phyloP scores from a whole-genome alignment of 2,888 invertebrate genomes.

The Anaspis maculata region DNA sequence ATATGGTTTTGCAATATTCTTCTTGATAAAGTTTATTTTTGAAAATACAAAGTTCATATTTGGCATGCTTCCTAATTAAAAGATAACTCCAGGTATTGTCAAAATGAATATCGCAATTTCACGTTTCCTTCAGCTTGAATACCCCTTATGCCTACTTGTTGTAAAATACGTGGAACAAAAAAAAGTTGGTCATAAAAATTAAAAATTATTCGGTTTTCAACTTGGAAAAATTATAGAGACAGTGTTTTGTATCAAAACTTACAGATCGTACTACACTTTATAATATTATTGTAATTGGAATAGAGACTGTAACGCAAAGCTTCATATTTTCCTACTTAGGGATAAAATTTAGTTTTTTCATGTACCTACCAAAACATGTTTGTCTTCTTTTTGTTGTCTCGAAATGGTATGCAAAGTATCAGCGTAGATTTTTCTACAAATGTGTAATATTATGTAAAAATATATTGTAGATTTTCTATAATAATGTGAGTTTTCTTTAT shows the following conservation, averaged over 20 bases:
- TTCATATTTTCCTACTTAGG: constrained; percentile 23
- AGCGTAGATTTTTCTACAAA: constrained; percentile 25
- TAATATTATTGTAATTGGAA: neutral
- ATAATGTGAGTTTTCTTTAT: constrained; percentile 40
- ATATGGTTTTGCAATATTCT: too few relatives aligned
- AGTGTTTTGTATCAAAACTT: constrained; percentile 33
- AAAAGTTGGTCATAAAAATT: too few relatives aligned
- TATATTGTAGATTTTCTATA: constrained; percentile 39
- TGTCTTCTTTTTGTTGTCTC: constrained; percentile 15
- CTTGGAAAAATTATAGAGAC: too few relatives aligned
- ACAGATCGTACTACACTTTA: neutral
- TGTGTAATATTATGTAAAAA: constrained; percentile 19
- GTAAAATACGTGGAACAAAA: too few relatives aligned
- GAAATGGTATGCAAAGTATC: constrained; percentile 17
- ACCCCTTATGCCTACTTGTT: too few relatives aligned
- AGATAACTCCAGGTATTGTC: too few relatives aligned
- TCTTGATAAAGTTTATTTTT: too few relatives aligned
- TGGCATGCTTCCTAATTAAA: too few relatives aligned
- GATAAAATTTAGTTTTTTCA: constrained; percentile 11
- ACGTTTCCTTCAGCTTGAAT: too few relatives aligned
- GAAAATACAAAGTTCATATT: too few relatives aligned
- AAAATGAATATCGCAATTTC: too few relatives aligned
- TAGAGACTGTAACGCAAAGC: constrained; percentile 21
- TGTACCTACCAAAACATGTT: constrained; percentile 8
- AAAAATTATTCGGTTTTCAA: too few relatives aligned